Evolutionary conservation across 2,113 vertebrate genomes (phyloP).

Genomic region (Protomyctophum bolini): DNA sequence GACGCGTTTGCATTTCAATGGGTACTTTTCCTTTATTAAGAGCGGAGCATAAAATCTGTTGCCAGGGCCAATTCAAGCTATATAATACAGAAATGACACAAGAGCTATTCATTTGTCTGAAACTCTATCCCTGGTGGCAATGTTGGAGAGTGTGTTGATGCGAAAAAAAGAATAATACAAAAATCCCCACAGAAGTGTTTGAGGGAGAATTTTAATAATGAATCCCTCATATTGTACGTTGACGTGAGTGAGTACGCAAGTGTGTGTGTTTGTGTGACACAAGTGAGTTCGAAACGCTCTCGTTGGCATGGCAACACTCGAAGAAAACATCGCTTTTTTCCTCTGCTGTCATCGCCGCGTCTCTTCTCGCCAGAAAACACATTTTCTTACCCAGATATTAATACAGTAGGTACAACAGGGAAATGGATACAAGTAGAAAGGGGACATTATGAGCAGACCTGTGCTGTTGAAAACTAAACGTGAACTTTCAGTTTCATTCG

Average conservation of each 20-base stretch:
- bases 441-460: constrained; percentile 20
- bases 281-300: neutral
- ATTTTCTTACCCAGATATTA: constrained; percentile 39
- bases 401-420: constrained; percentile 25
- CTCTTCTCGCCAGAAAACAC: constrained; percentile 33
- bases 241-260: neutral
- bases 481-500: constrained; percentile 33
- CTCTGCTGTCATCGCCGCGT: constrained; percentile 45
- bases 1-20: constrained; percentile 12
- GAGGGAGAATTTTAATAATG: neutral
- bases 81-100: neutral
- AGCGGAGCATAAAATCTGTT: neutral
- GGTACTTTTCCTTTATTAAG: neutral
- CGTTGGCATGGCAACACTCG: constrained; percentile 29
- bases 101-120: neutral
- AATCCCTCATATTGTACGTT: constrained; percentile 52
- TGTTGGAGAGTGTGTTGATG: constrained; percentile 15
- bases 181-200: constrained; percentile 20
- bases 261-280: neutral
- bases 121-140: constrained; percentile 46
- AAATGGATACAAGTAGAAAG: constrained; percentile 47
- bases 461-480: constrained; percentile 35
- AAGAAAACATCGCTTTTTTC: constrained; percentile 6
- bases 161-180: constrained; percentile 8
- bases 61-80: neutral